A percentile compares a stretch with the other conserved stretches of the same genome.
These are phyloP conservation scores for Parus major DNA, from an alignment of 2,113 vertebrate species.

Conservation along the genomic window DNA sequence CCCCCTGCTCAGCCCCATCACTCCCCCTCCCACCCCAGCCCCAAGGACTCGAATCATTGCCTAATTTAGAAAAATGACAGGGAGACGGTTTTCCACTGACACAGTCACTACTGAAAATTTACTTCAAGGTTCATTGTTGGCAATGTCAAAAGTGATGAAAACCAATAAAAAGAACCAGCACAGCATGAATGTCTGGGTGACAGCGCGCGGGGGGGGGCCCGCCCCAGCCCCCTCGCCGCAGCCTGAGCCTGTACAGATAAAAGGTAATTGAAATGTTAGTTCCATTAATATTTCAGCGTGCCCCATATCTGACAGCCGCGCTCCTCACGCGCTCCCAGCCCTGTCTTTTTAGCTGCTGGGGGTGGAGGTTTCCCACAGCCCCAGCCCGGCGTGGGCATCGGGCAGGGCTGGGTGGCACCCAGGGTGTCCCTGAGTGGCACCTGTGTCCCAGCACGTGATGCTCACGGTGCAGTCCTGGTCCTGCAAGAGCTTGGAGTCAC, in stretches of 20 bases:
- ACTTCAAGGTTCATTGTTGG: conserved; percentile 71
- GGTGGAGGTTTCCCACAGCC: conserved; percentile 28
- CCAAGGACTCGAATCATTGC: conserved; percentile 37
- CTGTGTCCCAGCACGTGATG: accelerated
- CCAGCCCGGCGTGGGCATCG: accelerated
- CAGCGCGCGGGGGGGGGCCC: background rate
- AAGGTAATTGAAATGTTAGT: conserved; percentile 73
- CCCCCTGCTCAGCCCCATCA: background rate
- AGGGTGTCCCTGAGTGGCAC: background rate
- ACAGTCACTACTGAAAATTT: conserved; percentile 67
- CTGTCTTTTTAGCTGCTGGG: background rate
- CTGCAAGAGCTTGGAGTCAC: background rate
- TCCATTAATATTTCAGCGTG: conserved; percentile 72
- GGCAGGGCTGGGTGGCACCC: background rate
- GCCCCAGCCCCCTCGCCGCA: conserved; percentile 19
- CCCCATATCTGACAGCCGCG: conserved; percentile 64
- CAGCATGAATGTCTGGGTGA: conserved; percentile 67
- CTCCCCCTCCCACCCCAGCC: background rate
- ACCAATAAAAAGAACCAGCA: conserved; percentile 71
- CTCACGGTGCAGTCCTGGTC: accelerated
- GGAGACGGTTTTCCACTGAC: conserved; percentile 59
- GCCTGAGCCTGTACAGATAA: conserved; percentile 66
- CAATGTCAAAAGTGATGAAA: conserved; percentile 72
- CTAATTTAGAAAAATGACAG: conserved; percentile 70
- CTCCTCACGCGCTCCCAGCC: conserved; percentile 25